phyloP scores from a whole-genome alignment of 1,140 invertebrate genomes.

The Drosophila bifasciata region DNA sequence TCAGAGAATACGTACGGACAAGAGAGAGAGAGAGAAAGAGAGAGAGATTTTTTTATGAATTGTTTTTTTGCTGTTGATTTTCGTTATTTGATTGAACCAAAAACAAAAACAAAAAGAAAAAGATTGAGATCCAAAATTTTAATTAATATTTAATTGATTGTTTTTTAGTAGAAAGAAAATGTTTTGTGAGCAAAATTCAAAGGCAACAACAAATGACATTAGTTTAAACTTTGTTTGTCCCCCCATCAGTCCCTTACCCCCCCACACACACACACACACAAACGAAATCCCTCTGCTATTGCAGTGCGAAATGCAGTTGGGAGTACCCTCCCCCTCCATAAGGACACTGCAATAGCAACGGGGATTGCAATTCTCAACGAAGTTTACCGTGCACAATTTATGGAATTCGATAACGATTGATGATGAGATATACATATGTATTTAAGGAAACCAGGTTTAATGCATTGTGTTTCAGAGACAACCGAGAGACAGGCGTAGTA shows the following conservation, averaged over 20 bases:
- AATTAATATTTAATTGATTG: slow-evolving; percentile 78
- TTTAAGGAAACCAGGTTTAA: slow-evolving; percentile 43
- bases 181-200: slow-evolving; percentile 69
- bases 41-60: slow-evolving; percentile 52
- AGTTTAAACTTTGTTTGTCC: slow-evolving; percentile 56
- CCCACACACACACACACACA: slow-evolving; percentile 1
- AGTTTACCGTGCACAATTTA: slow-evolving; percentile 76
- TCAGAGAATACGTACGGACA: slow-evolving; percentile 2
- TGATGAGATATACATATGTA: slow-evolving; percentile 38
- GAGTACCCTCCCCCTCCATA: too few species aligned
- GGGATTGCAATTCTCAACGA: slow-evolving; percentile 39
- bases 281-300: slow-evolving; percentile 34
- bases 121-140: slow-evolving; percentile 54
- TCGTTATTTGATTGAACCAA: slow-evolving; percentile 72
- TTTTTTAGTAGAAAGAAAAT: slow-evolving; percentile 73
- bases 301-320: slow-evolving; percentile 3
- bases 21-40: slow-evolving; percentile 10
- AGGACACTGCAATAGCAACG: slow-evolving; percentile 14
- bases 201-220: slow-evolving; percentile 45
- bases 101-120: slow-evolving; percentile 33
- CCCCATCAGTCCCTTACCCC: not conserved
- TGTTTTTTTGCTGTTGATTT: slow-evolving; percentile 79
- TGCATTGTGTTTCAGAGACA: slow-evolving; percentile 55
- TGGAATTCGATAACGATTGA: slow-evolving; percentile 25
- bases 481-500: slow-evolving; percentile 41